Conservation (phyloP, 2,888 invertebrate genomes). For the Scaptomyza tumidula region DNA sequence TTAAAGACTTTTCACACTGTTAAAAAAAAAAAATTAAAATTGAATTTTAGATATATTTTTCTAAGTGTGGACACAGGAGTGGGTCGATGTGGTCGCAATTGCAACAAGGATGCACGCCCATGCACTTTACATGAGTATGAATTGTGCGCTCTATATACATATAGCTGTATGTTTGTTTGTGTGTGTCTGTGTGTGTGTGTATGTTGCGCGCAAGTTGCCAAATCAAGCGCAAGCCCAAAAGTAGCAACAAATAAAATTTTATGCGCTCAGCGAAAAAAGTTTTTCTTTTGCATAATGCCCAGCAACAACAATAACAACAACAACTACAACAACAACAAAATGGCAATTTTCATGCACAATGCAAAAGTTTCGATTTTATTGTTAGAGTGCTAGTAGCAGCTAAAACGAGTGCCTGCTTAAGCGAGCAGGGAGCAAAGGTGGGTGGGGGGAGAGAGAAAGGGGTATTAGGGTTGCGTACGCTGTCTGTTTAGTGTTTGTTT, state of each 20-base stretch:
- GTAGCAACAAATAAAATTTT: conserved; percentile 80
- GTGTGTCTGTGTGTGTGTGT: conserved; percentile 20
- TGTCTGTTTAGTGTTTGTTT: conserved; percentile 62
- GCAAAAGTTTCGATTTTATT: conserved; percentile 78
- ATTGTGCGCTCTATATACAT: conserved; percentile 13
- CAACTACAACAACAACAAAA: conserved; percentile 34
- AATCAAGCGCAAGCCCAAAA: conserved; percentile 79
- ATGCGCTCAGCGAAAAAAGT: conserved; percentile 71
- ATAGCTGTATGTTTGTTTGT: neutral
- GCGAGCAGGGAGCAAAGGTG: neutral
- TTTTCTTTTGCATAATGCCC: conserved; percentile 75
- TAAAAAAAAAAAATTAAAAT: too few relatives aligned
- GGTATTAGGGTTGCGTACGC: conserved; percentile 4
- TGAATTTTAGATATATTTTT: neutral
- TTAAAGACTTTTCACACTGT: too few relatives aligned
- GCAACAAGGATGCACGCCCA: conserved; percentile 50
- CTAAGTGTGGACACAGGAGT: neutral
- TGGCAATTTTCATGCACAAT: conserved; percentile 74
- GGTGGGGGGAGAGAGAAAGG: neutral
- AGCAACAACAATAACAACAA: conserved; percentile 10
- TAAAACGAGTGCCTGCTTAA: conserved; percentile 21
- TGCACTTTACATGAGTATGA: conserved; percentile 64
- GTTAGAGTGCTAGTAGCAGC: conserved; percentile 52
- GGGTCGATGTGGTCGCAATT: conserved; percentile 17
- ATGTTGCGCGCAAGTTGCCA: conserved; percentile 56